Base-by-base conservation (phyloP, 2,797 vertebrate species). In the Clarias laeviceps region DNA sequence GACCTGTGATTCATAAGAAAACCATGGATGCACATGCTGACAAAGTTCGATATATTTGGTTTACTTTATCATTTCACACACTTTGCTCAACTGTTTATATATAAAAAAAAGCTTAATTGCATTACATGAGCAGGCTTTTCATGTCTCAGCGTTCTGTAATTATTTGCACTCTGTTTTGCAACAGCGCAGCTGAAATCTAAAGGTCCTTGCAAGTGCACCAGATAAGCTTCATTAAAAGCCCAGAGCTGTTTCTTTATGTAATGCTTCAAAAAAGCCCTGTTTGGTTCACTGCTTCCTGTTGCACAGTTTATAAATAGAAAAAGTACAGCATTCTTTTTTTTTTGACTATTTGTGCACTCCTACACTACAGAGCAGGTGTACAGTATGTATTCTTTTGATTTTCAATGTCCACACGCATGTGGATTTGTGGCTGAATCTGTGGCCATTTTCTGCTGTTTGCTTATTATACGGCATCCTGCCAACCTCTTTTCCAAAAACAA, bases 361-460 rank as follows among this genome's bases (percentile, higher is more conserved):
- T 65, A 66, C 84, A 12, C 61, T 29, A 34, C 29, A 22, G 27
- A 74, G 84, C 69, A 82, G 61, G 69, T 76, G 84, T 66, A 50
- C 45, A 50, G 45, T 50, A 27, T 65, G 59, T 24, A n/a, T 40
- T 85, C 70, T 76, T 15, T 54, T 72, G 29, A 76, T 61, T 85
- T 29, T 62, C 76, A 37, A 79, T 17, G 59, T 59, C 24, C 83
- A 66, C 29, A 37, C 15, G 81, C 78, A 85, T 72, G 40, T n/a
- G n/a, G n/a, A n/a, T 57, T 82, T 73, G 50, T 0, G 14, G 27
- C n/a, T 85, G 66, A 70, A 70, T 57, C 32, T 80, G 54, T 70
- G 54, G 66, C 32, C 76, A 24, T 69, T 65, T 79, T 79, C n/a
- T 78, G 62, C 50, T 72, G 57, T 72, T 66, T 34, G 66, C 37